Conservation (phyloP, 2,888 invertebrate genomes). For the Microctonus hyperodae region DNA sequence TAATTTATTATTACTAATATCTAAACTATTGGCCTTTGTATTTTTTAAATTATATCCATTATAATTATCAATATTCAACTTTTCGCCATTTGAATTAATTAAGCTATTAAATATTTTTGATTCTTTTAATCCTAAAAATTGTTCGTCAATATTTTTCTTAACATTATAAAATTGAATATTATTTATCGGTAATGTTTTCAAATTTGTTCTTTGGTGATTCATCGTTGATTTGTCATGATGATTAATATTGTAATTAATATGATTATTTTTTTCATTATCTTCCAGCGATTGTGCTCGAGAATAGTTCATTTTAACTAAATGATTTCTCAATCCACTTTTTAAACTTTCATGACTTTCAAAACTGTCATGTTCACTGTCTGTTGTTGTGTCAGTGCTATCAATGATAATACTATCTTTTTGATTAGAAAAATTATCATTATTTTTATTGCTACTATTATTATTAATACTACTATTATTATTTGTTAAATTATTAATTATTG, state of each 20-base stretch:
- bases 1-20: constrained; percentile 51
- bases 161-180: constrained; percentile 22
- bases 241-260: constrained; percentile 32
- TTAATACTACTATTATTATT: constrained; percentile 41
- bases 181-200: constrained; percentile 9
- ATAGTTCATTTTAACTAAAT: constrained; percentile 38
- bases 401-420: constrained; percentile 23
- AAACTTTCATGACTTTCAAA: constrained; percentile 55
- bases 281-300: constrained; percentile 33
- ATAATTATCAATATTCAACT: constrained; percentile 25
- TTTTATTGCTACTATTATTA: constrained; percentile 36
- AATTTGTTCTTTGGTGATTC: background rate
- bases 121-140: constrained; percentile 17
- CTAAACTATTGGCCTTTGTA: constrained; percentile 53
- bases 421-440: constrained; percentile 40
- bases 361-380: constrained; percentile 54
- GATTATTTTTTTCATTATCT: constrained; percentile 31
- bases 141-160: background rate
- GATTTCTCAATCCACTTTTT: constrained; percentile 48
- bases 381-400: constrained; percentile 40
- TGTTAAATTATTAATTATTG: constrained; percentile 71
- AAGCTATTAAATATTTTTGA: constrained; percentile 30
- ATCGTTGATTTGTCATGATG: constrained; percentile 10
- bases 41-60: constrained; percentile 43
- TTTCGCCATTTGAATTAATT: constrained; percentile 13